Evolutionary conservation across 2,888 invertebrate species (phyloP).

Genomic region (Seira musarum): DNA sequence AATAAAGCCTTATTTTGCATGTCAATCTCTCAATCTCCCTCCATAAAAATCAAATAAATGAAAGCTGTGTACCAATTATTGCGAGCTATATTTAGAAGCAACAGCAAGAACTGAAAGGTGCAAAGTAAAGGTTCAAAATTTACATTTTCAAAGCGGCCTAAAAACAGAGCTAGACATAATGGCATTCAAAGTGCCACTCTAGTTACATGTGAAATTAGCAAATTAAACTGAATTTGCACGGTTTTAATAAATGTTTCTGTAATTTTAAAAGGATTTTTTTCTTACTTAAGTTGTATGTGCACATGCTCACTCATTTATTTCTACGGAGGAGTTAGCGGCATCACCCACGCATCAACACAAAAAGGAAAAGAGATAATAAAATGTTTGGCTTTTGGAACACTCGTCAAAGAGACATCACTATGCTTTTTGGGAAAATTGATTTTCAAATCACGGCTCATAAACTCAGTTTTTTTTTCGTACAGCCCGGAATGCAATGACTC

Average conservation of each 20-base stretch:
- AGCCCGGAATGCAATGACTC: neutral
- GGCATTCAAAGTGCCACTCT: conserved; percentile 3
- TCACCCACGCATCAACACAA: neutral
- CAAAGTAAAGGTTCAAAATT: neutral
- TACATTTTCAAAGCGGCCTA: neutral
- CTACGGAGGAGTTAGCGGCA: neutral
- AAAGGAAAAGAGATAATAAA: neutral
- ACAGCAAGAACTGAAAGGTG: neutral
- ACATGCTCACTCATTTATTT: neutral
- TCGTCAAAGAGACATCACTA: neutral
- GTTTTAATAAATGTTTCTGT: neutral
- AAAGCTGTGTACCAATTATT: conserved; percentile 7
- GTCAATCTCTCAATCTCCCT: neutral
- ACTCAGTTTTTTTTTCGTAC: neutral
- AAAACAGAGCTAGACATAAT: neutral
- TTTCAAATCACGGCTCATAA: conserved; percentile 2
- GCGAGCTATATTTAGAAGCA: conserved; percentile 6
- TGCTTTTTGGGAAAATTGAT: conserved; percentile 10
- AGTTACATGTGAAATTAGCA: conserved; percentile 6
- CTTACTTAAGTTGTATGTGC: neutral
- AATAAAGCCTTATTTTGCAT: conserved; percentile 11
- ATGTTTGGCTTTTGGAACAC: conserved; percentile 3
- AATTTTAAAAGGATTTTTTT: neutral
- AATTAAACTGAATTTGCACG: conserved; percentile 1
- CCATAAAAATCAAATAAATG: neutral